Evolutionary conservation across 2,797 vertebrate genomes (phyloP), one percentile per base, ranked within the genome.

Genomic region (Muraenolepis orangiensis): DNA sequence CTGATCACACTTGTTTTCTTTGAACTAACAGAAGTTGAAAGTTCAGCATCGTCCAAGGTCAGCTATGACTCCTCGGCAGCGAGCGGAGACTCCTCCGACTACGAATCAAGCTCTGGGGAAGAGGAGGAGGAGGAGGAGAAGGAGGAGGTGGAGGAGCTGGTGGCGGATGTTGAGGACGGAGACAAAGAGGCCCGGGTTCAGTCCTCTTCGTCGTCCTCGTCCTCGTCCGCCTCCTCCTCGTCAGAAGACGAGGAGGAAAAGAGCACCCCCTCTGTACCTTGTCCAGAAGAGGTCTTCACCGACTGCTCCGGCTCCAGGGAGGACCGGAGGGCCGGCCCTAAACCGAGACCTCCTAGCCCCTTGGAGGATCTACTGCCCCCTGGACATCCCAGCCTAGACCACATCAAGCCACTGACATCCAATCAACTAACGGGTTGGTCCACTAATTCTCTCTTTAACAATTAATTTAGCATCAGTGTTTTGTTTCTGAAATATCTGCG

Each of bases 81-180:
- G 74, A 96, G 94, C 6, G 93, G 92, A 0, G 95, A 94, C 77
- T 98, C 96, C 51, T 97, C 96, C 0, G 96, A 96, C 72, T 97
- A 95, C 0, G 96, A 96, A 77, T 91, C 95, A 10, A 97, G 95
- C 40, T 96, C 96, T 0, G 96, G 96, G 0, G 94, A 95, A 0
- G 95, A 96, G 0, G 92, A 91, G 0, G 94, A 94, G 0, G 94
- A 94, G 0, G 94, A 93, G 1, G 95, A 95, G 0, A 93, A 94
- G 0, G 92, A 91, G 0, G 61, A 18, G 1, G 76, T 69, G 0
- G 80, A 80, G 0, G 87, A 80, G 0, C 91, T 87, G 0, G 78
- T 76, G 0, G 87, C 87, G 0, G 79, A 80, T 1, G n/a, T 23
- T 10, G 69, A 38, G 12, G 69, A 70, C 34, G 69, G 20, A 13